Conservation (phyloP, 2,888 invertebrate genomes). For the Caenorhabditis japonica region DNA sequence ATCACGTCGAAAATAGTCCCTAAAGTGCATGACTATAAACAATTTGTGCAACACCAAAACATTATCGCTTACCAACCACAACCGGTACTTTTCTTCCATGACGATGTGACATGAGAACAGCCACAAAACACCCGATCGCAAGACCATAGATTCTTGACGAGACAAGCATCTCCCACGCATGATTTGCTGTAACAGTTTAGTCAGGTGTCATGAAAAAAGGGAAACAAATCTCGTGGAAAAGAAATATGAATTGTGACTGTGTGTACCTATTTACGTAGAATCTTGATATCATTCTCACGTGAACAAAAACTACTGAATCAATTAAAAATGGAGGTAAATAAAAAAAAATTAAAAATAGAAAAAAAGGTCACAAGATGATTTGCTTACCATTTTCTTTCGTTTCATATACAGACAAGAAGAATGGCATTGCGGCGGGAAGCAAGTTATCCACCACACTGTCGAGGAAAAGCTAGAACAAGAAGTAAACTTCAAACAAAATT, state of each 20-base stretch:
- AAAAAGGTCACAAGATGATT: no score
- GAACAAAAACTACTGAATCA: neutral
- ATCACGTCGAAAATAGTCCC: constrained; percentile 66
- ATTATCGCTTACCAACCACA: constrained; percentile 44
- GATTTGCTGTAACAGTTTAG: constrained; percentile 59
- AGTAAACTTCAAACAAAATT: neutral
- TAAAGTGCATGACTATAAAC: constrained; percentile 9
- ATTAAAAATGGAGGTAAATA: neutral
- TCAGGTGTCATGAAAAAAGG: neutral
- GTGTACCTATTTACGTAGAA: no score
- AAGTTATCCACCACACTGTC: constrained; percentile 75
- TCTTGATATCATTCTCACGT: constrained; percentile 12
- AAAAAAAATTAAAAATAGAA: no score
- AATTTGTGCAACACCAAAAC: neutral
- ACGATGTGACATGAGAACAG: constrained; percentile 63
- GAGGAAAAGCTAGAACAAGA: constrained; percentile 62
- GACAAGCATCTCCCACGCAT: constrained; percentile 72
- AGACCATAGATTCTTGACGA: constrained; percentile 70
- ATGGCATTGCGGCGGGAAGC: constrained; percentile 68
- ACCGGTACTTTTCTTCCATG: constrained; percentile 53
- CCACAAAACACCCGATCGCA: constrained; percentile 70
- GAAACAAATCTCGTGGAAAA: no score
- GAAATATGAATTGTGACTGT: no score
- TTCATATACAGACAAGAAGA: constrained; percentile 62
- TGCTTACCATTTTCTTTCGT: constrained; percentile 58